Conservation (phyloP, 2,797 vertebrate genomes). For the Syncerus caffer region DNA sequence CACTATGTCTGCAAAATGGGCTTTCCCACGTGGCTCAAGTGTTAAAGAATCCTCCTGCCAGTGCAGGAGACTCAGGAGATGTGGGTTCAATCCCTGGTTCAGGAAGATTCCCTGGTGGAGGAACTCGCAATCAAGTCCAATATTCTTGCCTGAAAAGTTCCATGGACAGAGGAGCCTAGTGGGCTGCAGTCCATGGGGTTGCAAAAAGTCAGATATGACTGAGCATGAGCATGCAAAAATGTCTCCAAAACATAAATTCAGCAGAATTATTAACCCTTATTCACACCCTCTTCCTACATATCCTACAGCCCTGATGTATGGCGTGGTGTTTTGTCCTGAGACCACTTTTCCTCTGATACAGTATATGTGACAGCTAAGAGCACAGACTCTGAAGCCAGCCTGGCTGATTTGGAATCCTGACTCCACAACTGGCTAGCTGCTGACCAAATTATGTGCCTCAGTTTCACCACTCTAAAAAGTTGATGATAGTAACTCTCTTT, state of each 20-base stretch:
- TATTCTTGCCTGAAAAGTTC: neutral
- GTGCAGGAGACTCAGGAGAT: neutral
- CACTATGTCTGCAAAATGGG: neutral
- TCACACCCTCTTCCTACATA: neutral
- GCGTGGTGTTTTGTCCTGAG: constrained; percentile 11
- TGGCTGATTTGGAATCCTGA: neutral
- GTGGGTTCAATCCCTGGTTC: neutral
- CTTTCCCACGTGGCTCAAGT: neutral
- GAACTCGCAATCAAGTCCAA: rapidly evolving
- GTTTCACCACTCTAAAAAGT: neutral
- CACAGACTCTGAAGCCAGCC: neutral
- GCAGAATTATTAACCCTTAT: neutral
- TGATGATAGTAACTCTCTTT: neutral
- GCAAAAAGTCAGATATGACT: neutral
- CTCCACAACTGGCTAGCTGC: neutral
- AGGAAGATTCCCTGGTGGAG: neutral
- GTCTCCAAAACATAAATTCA: neutral
- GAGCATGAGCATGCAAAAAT: neutral
- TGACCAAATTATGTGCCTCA: neutral
- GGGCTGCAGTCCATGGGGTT: neutral
- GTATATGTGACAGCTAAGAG: neutral
- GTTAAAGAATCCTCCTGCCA: neutral
- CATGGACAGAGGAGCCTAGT: neutral
- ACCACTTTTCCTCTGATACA: neutral
- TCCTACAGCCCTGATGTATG: rapidly evolving